Percentiles rank a stretch among this genome's conserved stretches.
phyloP scores from a whole-genome alignment of 2,113 vertebrate genomes.

The Lethenteron reissneri region DNA sequence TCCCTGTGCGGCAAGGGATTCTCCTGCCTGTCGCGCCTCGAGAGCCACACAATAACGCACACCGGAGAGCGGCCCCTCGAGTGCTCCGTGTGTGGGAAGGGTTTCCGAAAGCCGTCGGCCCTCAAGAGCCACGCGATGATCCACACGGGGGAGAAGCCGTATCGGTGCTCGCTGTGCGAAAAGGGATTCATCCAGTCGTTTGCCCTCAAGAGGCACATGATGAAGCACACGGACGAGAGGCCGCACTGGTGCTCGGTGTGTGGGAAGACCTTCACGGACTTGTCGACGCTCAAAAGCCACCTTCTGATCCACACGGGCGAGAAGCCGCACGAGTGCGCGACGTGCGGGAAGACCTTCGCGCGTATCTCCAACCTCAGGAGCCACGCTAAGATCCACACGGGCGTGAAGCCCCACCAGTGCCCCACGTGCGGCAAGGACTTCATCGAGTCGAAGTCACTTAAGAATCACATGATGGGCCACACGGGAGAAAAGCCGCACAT shows the following conservation, averaged over 20 bases:
- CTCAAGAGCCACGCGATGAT: constrained; percentile 1
- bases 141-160: constrained; percentile 4
- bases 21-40: neutral
- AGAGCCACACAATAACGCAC: neutral
- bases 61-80: neutral
- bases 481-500: neutral
- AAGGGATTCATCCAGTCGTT: neutral
- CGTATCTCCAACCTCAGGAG: constrained; percentile 17
- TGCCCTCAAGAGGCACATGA: neutral
- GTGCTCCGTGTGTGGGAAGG: constrained; percentile 2
- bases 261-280: neutral
- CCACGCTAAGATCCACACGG: constrained; percentile 13
- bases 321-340: neutral
- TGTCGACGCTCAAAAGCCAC: neutral
- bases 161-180: neutral
- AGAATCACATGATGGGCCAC: neutral
- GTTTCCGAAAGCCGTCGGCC: neutral
- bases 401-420: neutral
- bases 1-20: neutral
- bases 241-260: neutral
- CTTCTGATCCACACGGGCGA: neutral
- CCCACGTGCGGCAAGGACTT: neutral
- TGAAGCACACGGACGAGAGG: neutral
- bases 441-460: neutral
- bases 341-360: constrained; percentile 18